Evolutionary conservation across 2,113 vertebrate species (phyloP), one percentile per base, ranked within the genome.

Genomic region (Xiphorhynchus elegans): DNA sequence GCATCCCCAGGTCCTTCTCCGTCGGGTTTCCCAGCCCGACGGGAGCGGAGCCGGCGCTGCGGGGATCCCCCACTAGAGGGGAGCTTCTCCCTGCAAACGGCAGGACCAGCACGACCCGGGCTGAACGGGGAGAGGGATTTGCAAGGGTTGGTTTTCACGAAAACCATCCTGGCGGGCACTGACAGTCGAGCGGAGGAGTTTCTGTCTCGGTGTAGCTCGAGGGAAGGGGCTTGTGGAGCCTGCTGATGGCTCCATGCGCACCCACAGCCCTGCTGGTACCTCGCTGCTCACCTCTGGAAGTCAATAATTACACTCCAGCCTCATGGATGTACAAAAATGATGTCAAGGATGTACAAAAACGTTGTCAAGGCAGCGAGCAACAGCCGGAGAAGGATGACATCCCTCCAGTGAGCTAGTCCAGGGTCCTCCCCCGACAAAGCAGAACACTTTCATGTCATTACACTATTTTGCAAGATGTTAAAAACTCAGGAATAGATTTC

Each of bases 1-100:
- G 67, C 59, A 19, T 0, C 5, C 33, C 7, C n/a, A 8, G 53
- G 28, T 29, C 18, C 10, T 46, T 25, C n/a, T 5, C 46, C n/a
- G 3, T 11, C 15, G 31, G 35, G 2, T 59, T 83, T 79, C 62
- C 33, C 78, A 69, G 53, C 6, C 69, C 40, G 40, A 42, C 39
- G 28, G 84, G n/a, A 31, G 39, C 12, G 25, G 2, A 3, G 58
- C 44, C 17, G 19, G 19, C 20, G 26, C 81, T 94, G 79, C 87
- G 3, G 33, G 52, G 6, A 47, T 63, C 2, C 5, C 42, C 96
- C 95, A 13, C 95, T 97, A 97, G 96, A 94, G 87, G 96, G 96
- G 47, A 96, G 95, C 82, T 94, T 80, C 42, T 76, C 85, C 93
- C 90, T 39, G 7, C 95, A 6, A 88, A 93, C 47, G 23, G n/a